Conservation (phyloP, 2,113 vertebrate species). For the Muntiacus muntjak region DNA sequence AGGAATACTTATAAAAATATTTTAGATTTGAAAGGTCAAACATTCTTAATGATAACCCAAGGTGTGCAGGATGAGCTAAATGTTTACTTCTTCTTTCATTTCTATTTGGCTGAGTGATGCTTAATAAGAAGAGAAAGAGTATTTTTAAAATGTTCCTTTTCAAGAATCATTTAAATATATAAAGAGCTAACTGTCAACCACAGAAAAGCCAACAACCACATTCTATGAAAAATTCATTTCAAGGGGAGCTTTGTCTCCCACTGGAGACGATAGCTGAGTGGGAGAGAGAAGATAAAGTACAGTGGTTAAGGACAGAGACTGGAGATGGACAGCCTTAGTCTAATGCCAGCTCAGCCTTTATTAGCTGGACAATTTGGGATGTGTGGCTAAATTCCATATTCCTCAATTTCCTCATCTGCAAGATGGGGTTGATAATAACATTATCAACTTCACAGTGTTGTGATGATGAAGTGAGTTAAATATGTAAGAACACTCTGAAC, state of each 20-base stretch:
- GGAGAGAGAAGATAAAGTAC: not conserved
- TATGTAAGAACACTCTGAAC: not conserved
- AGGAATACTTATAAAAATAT: conserved; percentile 51
- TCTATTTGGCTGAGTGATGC: not conserved
- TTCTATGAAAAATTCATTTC: conserved; percentile 9
- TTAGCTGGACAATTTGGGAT: no score
- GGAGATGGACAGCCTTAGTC: not conserved
- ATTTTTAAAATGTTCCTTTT: conserved; percentile 1
- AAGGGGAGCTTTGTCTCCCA: not conserved
- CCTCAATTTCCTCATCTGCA: not conserved
- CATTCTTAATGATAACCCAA: conserved; percentile 37
- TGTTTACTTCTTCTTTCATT: conserved; percentile 21
- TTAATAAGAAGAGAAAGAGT: conserved; percentile 2
- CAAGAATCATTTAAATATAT: not conserved
- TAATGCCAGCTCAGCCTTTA: not conserved
- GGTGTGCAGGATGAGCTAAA: not conserved
- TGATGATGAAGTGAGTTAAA: not conserved
- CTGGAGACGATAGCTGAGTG: not conserved
- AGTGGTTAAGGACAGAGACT: not conserved
- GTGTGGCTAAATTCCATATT: not conserved
- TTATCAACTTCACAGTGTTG: not conserved
- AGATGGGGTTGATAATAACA: not conserved
- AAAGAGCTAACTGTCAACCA: not conserved
- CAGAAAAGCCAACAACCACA: not conserved
- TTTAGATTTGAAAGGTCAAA: conserved; percentile 43